A percentile compares a stretch with the other conserved stretches of the same genome.
Evolutionary conservation across 2,797 vertebrate genomes (phyloP).

Genomic region (Parotocinclus haroldoi): DNA sequence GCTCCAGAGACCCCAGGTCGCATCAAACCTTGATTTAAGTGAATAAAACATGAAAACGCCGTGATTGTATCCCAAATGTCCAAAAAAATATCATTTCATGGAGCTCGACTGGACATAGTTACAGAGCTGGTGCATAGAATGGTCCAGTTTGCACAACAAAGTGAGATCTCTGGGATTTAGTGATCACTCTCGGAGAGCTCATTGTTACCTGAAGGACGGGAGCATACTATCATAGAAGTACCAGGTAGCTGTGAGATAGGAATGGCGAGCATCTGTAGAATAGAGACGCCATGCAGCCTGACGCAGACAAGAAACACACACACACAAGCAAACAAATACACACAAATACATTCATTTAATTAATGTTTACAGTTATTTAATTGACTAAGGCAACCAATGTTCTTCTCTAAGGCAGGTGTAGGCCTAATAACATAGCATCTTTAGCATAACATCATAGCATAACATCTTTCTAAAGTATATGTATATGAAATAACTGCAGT

Average conservation of each 20-base stretch:
- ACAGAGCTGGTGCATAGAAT: conserved; percentile 11
- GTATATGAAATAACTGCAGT: too few species aligned
- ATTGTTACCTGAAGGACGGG: conserved; percentile 90
- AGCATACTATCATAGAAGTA: conserved; percentile 99
- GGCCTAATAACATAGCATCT: too few species aligned
- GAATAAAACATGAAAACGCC: too few species aligned
- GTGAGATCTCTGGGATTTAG: background rate
- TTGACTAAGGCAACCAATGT: background rate
- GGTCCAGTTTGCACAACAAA: conserved; percentile 19
- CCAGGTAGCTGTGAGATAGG: conserved; percentile 94
- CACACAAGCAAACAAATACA: conserved; percentile 37
- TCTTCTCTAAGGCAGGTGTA: too few species aligned
- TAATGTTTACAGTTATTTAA: background rate
- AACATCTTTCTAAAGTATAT: too few species aligned
- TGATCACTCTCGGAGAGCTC: background rate
- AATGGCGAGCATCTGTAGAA: conserved; percentile 85
- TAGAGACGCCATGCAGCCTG: conserved; percentile 97
- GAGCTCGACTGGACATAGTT: conserved; percentile 2
- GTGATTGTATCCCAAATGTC: background rate
- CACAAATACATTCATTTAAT: conserved; percentile 24
- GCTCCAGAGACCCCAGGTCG: too few species aligned
- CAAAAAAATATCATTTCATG: background rate
- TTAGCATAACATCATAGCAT: too few species aligned
- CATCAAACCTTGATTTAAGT: too few species aligned
- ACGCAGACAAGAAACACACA: conserved; percentile 32